Evolutionary conservation across 2,113 vertebrate species (phyloP).

Genomic region (Casuarius casuarius): DNA sequence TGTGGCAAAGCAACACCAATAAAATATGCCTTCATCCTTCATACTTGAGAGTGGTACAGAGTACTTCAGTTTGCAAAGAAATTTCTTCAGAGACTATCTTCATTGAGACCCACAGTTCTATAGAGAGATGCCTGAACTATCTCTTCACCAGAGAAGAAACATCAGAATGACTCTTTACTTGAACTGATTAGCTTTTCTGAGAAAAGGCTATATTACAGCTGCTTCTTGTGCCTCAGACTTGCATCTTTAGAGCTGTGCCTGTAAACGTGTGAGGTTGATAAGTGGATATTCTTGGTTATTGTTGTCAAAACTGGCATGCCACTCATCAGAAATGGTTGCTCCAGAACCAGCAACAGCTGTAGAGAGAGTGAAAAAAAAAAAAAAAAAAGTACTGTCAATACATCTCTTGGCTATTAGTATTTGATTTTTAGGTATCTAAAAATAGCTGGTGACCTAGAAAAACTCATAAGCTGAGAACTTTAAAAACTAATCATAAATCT

Average conservation of each 20-base stretch:
- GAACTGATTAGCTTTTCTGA: neutral
- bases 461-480: neutral
- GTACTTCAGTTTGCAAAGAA: neutral
- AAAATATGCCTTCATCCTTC: neutral
- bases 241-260: neutral
- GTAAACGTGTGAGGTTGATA: neutral
- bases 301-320: neutral
- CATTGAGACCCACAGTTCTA: neutral
- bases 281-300: neutral
- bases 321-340: neutral
- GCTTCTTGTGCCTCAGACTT: neutral
- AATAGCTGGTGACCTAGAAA: neutral
- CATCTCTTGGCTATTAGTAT: neutral
- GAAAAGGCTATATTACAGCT: neutral
- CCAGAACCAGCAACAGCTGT: neutral
- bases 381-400: neutral
- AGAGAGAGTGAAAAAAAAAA: neutral
- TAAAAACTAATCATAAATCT: neutral
- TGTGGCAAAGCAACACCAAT: neutral
- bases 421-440: neutral
- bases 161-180: neutral
- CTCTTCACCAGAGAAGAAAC: rapidly evolving
- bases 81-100: neutral
- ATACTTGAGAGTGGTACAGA: neutral
- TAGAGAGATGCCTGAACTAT: neutral